Evolutionary conservation across 2,113 vertebrate genomes (phyloP).

Genomic region (Halichoerus grypus): DNA sequence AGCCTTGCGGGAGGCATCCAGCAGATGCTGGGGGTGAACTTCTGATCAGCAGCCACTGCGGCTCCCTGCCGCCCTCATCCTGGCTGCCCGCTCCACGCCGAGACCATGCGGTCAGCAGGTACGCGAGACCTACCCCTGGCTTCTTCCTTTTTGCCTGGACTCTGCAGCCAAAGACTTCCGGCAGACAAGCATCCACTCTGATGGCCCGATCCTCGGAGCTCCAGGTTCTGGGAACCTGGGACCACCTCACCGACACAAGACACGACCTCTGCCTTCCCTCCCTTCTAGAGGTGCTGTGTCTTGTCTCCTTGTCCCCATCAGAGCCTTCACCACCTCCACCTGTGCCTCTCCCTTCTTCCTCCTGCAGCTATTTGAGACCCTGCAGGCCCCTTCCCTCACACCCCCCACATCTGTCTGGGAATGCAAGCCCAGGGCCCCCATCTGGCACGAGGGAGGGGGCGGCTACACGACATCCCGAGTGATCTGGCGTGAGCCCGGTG

Average conservation of each 20-base stretch:
- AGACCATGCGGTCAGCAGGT: constrained; percentile 68
- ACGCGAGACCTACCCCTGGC: constrained; percentile 72
- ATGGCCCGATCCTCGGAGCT: constrained; percentile 55
- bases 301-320: rapidly evolving
- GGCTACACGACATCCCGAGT: constrained; percentile 63
- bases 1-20: constrained; percentile 73
- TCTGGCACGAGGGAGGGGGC: constrained; percentile 67
- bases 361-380: not conserved
- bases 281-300: not conserved
- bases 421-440: constrained; percentile 70
- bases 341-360: not conserved
- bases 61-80: constrained; percentile 61
- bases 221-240: not conserved
- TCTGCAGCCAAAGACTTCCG: constrained; percentile 77
- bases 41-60: constrained; percentile 70
- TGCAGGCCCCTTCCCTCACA: constrained; percentile 61
- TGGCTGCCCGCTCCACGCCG: constrained; percentile 78
- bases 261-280: not conserved
- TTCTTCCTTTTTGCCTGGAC: constrained; percentile 76
- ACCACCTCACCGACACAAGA: not conserved
- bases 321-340: not conserved
- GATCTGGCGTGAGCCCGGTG: constrained; percentile 65
- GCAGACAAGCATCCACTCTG: constrained; percentile 2
- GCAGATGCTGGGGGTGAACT: constrained; percentile 66
- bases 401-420: constrained; percentile 55